Evolutionary conservation across 2,888 invertebrate genomes (phyloP).

Genomic region (Tenthredo amoena): DNA sequence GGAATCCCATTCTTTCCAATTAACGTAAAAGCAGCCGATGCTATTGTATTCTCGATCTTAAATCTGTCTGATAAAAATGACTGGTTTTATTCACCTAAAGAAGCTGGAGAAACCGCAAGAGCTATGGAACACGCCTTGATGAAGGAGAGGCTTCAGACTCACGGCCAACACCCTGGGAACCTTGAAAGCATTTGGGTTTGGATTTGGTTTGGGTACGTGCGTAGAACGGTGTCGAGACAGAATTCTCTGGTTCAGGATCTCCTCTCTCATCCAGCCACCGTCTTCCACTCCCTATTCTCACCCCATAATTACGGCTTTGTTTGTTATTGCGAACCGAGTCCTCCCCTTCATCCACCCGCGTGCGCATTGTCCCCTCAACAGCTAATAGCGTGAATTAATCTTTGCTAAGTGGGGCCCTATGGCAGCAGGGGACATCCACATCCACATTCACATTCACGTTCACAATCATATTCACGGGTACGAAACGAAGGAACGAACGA

Average conservation of each 20-base stretch:
- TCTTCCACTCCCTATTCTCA: constrained; percentile 52
- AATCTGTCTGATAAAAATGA: background rate
- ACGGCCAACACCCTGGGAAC: constrained; percentile 39
- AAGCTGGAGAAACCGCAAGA: background rate
- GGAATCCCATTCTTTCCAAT: background rate
- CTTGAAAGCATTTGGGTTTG: constrained; percentile 10
- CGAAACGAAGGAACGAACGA: background rate
- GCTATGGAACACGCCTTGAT: background rate
- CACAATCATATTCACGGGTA: constrained; percentile 61
- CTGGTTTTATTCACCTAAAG: background rate
- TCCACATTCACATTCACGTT: constrained; percentile 57
- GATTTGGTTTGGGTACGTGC: background rate
- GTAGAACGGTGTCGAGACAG: constrained; percentile 39
- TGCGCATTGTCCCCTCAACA: constrained; percentile 64
- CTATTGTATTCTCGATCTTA: background rate
- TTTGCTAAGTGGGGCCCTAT: constrained; percentile 64
- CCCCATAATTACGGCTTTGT: constrained; percentile 69
- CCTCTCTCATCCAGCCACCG: constrained; percentile 12
- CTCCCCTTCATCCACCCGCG: constrained; percentile 9
- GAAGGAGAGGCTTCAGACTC: background rate
- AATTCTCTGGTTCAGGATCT: constrained; percentile 18
- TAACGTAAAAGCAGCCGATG: background rate
- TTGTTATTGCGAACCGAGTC: constrained; percentile 65
- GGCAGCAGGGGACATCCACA: constrained; percentile 56
- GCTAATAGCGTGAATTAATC: constrained; percentile 75